Percentiles rank a stretch among this genome's conserved stretches.
phyloP scores from a whole-genome alignment of 2,797 vertebrate genomes.

The Lepilemur septentrionalis region DNA sequence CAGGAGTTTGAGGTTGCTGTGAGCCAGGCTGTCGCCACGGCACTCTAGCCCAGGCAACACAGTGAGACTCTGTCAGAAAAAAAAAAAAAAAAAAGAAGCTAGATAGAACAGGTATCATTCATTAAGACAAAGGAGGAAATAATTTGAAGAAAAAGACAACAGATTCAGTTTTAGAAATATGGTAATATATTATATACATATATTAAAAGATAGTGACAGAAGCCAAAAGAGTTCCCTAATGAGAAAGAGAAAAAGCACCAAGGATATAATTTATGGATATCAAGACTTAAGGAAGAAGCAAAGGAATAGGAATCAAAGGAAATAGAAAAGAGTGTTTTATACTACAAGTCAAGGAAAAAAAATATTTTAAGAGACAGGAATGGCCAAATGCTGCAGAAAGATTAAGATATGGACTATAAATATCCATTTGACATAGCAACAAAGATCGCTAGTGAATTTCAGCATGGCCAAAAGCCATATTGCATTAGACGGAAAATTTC shows the following conservation, averaged over 20 bases:
- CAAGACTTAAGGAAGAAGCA: neutral
- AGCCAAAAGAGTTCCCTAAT: neutral
- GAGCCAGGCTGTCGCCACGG: too few relatives aligned
- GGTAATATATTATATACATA: neutral
- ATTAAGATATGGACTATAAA: neutral
- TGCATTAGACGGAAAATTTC: neutral
- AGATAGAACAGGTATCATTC: neutral
- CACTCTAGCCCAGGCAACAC: too few relatives aligned
- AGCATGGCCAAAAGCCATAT: neutral
- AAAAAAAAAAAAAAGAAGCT: neutral
- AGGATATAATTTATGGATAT: neutral
- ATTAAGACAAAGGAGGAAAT: neutral
- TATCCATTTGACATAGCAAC: neutral
- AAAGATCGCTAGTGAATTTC: conserved; percentile 3
- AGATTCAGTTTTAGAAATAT: neutral
- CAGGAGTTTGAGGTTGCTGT: too few relatives aligned
- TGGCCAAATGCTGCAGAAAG: neutral
- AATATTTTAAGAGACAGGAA: conserved; percentile 8
- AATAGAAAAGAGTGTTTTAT: neutral
- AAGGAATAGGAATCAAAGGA: neutral
- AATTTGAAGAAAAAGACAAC: neutral
- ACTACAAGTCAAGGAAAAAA: neutral
- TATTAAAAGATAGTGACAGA: neutral
- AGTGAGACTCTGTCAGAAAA: too few relatives aligned
- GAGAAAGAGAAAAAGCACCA: neutral